Base-by-base conservation (phyloP, 2,797 vertebrate genomes). In the Sebastes wilsoni region DNA sequence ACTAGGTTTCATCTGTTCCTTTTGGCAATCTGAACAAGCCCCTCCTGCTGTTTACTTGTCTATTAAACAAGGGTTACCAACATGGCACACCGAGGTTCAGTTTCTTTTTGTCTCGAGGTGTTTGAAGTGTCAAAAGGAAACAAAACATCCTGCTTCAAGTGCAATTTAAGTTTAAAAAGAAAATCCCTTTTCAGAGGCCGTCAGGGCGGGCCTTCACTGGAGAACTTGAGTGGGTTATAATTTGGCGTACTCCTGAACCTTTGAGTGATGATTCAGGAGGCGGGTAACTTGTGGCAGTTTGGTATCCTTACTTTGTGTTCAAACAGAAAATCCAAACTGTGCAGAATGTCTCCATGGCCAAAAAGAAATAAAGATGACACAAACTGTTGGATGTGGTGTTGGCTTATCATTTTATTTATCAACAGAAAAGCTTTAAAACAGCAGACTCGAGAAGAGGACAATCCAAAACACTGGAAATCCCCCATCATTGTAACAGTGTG, bases 301-400 rank as follows among this genome's bases (percentile, higher is more conserved):
- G 84, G 75, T 78, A 81, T 83, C 84, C 52, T 86, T 81, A 65
- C 59, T 77, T 81, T 86, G 74, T 88, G 81, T 92, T 81, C 70
- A 66, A 65, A 58, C 78, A 80, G 49, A n/a, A 75, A 85, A 79
- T 88, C 87, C 80, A 75, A 89, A 89, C 82, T 87, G 86, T 92
- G 86, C 83, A 89, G 81, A 83, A 88, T 85, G 88, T 92, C 81
- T 90, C 66, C 68, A 49, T 73, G 52, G 72, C 52, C 64, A 71
- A 75, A 85, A 89, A 28, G 28, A 55, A 91, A 93, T 88, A 92
- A 92, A 93, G 80, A 80, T 8, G 58, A 88, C 77, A 84, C 88
- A 89, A 92, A 93, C 89, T 77, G 82, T 81, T 87, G 60, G 54
- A 80, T 5, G 55, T 83, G 66, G 75, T 11, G 11, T 83, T 79